phyloP scores from a whole-genome alignment of 1,140 invertebrate genomes.

The Protaetia brevitarsis region DNA sequence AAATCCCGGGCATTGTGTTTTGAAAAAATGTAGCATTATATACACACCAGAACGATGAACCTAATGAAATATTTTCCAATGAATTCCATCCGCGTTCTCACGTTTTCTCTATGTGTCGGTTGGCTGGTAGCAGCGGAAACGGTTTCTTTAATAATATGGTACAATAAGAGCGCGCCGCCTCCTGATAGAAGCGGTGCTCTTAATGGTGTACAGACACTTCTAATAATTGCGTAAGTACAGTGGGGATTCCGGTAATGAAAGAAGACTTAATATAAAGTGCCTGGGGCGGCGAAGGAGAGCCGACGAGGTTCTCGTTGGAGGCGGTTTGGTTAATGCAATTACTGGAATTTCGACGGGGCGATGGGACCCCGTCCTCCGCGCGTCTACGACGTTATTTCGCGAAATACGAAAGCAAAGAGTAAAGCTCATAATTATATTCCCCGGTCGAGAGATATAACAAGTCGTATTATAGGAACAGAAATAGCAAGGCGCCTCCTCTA shows the following conservation, averaged over 20 bases:
- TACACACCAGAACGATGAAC: no score
- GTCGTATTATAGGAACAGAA: slow-evolving; percentile 9
- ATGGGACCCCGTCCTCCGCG: not conserved
- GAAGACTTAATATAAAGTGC: slow-evolving; percentile 18
- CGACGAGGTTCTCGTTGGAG: no score
- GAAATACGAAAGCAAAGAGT: slow-evolving; percentile 15
- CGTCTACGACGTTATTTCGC: slow-evolving; percentile 17
- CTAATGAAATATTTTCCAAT: no score
- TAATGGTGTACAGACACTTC: slow-evolving; percentile 14
- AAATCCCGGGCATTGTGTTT: no score
- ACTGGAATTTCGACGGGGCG: slow-evolving; percentile 4
- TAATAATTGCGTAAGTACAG: slow-evolving; percentile 17
- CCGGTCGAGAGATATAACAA: not conserved
- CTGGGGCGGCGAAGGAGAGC: not conserved
- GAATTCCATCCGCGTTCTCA: no score
- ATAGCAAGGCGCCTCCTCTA: no score
- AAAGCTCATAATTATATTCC: slow-evolving; percentile 6
- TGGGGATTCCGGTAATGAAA: slow-evolving; percentile 13
- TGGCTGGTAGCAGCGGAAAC: no score
- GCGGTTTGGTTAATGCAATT: slow-evolving; percentile 12
- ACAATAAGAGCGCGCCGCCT: not conserved
- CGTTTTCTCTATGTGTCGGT: no score
- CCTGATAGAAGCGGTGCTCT: not conserved
- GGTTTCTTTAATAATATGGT: no score
- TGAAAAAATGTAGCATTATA: no score